phyloP scores from a whole-genome alignment of 2,797 vertebrate genomes.

The Channallabes apus region DNA sequence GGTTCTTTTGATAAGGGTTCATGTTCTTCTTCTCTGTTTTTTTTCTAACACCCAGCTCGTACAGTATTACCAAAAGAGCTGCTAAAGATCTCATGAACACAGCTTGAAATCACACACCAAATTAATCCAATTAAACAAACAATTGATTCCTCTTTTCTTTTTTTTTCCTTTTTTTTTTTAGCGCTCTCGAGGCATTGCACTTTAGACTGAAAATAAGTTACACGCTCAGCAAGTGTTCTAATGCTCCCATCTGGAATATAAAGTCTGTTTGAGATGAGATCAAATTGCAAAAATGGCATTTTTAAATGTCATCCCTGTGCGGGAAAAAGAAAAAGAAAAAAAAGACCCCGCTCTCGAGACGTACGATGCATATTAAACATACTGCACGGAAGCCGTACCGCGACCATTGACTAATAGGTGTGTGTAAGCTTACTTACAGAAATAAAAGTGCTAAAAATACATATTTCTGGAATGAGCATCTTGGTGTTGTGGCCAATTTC shows the following conservation, averaged over 20 bases:
- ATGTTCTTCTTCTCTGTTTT: neutral
- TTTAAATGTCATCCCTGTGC: constrained; percentile 31
- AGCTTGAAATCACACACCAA: constrained; percentile 40
- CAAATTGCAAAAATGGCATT: constrained; percentile 25
- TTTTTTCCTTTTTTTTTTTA: constrained; percentile 16
- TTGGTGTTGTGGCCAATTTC: constrained; percentile 35
- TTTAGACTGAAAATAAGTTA: constrained; percentile 28
- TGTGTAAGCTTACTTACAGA: constrained; percentile 15
- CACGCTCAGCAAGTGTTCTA: constrained; percentile 21
- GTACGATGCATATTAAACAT: neutral
- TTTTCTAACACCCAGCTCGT: constrained; percentile 18
- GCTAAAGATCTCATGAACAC: constrained; percentile 30
- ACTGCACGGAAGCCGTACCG: neutral
- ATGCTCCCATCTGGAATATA: constrained; percentile 35
- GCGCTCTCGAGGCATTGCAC: constrained; percentile 7
- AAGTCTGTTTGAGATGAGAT: constrained; percentile 23
- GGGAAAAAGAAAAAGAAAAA: neutral
- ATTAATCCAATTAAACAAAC: constrained; percentile 42
- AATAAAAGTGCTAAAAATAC: constrained; percentile 33
- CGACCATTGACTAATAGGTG: constrained; percentile 28
- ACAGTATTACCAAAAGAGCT: constrained; percentile 33
- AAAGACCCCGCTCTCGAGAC: neutral
- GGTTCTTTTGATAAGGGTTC: constrained; percentile 42
- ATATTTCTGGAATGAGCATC: constrained; percentile 29
- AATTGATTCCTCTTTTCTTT: neutral